These are phyloP conservation scores for Lagria hirta DNA, from an alignment of 2,888 invertebrate species.

Conservation along the genomic window DNA sequence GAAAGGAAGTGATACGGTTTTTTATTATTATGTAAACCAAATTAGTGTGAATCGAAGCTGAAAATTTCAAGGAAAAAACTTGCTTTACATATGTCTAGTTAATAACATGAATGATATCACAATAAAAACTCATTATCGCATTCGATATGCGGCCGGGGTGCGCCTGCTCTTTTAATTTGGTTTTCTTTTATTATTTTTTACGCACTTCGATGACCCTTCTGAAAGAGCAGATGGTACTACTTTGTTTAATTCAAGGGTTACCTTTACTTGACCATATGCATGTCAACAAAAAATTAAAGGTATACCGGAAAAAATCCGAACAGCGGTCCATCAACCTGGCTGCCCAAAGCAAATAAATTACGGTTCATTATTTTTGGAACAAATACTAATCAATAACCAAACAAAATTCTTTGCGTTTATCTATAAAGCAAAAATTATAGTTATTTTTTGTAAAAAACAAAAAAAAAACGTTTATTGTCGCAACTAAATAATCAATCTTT, in stretches of 20 bases:
- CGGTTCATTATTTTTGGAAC: too few relatives aligned
- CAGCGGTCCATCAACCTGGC: too few relatives aligned
- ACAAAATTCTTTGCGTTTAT: too few relatives aligned
- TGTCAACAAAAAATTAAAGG: constrained; percentile 9
- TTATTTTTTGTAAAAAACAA: too few relatives aligned
- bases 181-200: constrained; percentile 27
- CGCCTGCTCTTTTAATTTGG: constrained; percentile 17
- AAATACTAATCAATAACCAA: too few relatives aligned
- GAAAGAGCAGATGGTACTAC: constrained; percentile 36
- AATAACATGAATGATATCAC: constrained; percentile 40
- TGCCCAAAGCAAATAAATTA: too few relatives aligned
- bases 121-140: constrained; percentile 44
- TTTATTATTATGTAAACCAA: constrained; percentile 19
- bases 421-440: too few relatives aligned
- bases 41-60: constrained; percentile 21
- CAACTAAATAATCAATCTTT: too few relatives aligned
- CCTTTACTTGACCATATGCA: constrained; percentile 16
- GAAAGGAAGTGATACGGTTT: constrained; percentile 16
- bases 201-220: constrained; percentile 30
- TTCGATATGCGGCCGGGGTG: constrained; percentile 37
- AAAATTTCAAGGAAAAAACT: constrained; percentile 23
- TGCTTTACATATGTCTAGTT: constrained; percentile 36
- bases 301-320: constrained; percentile 14
- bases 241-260: too few relatives aligned
- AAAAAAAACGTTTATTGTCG: too few relatives aligned